Percentiles rank a stretch among this genome's conserved stretches.
These are phyloP conservation scores for Cinclus cinclus DNA, from an alignment of 2,113 vertebrate genomes.

Conservation along the genomic window DNA sequence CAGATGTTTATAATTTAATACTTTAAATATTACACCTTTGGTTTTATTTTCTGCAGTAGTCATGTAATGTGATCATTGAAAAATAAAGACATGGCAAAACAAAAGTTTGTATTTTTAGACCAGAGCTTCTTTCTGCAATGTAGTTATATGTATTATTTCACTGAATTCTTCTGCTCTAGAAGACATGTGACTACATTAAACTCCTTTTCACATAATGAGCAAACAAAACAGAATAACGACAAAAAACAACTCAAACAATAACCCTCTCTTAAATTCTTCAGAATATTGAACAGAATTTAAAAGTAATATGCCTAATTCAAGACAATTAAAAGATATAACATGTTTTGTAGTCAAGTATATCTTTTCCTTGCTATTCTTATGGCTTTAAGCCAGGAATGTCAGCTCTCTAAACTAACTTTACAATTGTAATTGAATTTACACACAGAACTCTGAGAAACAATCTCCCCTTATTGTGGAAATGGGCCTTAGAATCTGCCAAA, in stretches of 20 bases:
- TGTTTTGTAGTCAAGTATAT: neutral
- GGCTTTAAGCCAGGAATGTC: neutral
- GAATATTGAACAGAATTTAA: neutral
- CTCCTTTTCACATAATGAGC: neutral
- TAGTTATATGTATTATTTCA: neutral
- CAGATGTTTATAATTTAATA: neutral
- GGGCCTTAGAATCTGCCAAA: neutral
- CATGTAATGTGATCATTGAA: neutral
- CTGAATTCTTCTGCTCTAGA: neutral
- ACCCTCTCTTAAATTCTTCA: fast-evolving
- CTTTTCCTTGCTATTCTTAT: neutral
- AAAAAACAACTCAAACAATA: neutral
- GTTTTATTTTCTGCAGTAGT: neutral
- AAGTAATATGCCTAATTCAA: neutral
- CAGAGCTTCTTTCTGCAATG: neutral
- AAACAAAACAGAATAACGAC: neutral
- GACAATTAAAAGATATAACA: neutral
- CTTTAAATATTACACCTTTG: neutral
- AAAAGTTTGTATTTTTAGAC: neutral
- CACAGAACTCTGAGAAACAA: neutral
- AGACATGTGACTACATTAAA: neutral
- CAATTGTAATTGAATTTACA: neutral
- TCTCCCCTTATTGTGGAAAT: neutral
- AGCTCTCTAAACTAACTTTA: neutral
- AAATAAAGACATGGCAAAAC: neutral